Conservation (phyloP, 2,888 invertebrate genomes). For the Andrena fulva region DNA sequence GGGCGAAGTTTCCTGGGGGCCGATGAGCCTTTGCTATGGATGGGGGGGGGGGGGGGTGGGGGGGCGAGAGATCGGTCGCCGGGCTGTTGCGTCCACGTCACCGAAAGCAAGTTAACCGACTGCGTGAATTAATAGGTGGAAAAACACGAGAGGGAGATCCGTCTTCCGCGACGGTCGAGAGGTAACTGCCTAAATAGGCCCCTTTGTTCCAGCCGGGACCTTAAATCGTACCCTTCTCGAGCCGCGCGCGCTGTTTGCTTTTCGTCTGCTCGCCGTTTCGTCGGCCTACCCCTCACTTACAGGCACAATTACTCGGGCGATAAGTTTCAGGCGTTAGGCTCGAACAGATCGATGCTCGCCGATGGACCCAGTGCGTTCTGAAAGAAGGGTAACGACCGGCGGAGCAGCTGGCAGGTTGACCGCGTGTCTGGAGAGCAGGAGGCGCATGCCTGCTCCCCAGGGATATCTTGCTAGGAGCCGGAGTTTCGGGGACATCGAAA, state of each 20-base stretch:
- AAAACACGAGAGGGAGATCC: conserved; percentile 1
- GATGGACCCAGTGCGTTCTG: not conserved
- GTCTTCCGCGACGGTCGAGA: conserved; percentile 14
- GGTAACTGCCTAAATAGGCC: conserved; percentile 11
- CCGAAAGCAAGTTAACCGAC: not conserved
- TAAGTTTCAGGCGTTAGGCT: not conserved
- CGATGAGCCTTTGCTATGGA: not conserved
- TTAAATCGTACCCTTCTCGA: conserved; percentile 25
- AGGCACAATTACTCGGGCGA: conserved; percentile 16
- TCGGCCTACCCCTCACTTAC: conserved; percentile 4
- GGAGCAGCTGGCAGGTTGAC: not conserved
- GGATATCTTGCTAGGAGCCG: not conserved
- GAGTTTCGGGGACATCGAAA: conserved; percentile 33
- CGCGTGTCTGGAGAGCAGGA: too few relatives aligned
- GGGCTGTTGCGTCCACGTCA: not conserved
- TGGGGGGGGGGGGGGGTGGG: too few relatives aligned
- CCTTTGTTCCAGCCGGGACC: conserved; percentile 25
- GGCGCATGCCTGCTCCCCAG: too few relatives aligned
- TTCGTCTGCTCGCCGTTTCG: conserved; percentile 28
- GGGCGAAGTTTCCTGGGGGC: not conserved
- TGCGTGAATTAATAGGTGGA: not conserved
- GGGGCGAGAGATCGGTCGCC: not conserved
- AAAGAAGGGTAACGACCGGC: not conserved
- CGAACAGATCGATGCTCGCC: conserved; percentile 3
- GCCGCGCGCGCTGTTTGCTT: conserved; percentile 20